These are phyloP conservation scores for Gisinianus flammeolus DNA, from an alignment of 2,888 invertebrate species.

Conservation along the genomic window DNA sequence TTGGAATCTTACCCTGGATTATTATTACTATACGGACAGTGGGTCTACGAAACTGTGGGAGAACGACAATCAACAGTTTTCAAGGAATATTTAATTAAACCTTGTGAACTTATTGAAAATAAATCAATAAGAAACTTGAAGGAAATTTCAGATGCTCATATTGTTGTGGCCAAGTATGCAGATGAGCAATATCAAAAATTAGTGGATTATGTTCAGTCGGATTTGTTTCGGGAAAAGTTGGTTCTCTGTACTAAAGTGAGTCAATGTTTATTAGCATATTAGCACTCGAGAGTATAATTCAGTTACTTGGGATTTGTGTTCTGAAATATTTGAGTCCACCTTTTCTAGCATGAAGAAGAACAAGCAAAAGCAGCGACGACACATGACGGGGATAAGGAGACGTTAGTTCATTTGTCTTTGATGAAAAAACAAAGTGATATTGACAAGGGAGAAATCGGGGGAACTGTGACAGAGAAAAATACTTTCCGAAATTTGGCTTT, in stretches of 20 bases:
- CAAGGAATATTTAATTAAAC: slow-evolving; percentile 65
- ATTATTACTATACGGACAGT: slow-evolving; percentile 76
- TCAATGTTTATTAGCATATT: no score
- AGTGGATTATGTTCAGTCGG: slow-evolving; percentile 73
- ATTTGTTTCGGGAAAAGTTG: slow-evolving; percentile 70
- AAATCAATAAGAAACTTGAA: slow-evolving; percentile 12
- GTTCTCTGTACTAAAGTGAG: neutral
- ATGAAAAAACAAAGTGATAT: slow-evolving; percentile 70
- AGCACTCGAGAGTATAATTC: no score
- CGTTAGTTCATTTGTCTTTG: no score
- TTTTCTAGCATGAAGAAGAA: neutral
- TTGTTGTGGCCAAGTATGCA: slow-evolving; percentile 67
- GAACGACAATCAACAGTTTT: slow-evolving; percentile 70
- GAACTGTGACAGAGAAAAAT: slow-evolving; percentile 69
- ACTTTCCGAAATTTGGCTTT: slow-evolving; percentile 75
- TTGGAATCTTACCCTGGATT: slow-evolving; percentile 63
- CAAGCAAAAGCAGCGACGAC: neutral
- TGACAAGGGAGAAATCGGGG: slow-evolving; percentile 74
- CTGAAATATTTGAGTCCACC: no score
- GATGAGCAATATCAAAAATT: slow-evolving; percentile 85
- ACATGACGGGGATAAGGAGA: no score
- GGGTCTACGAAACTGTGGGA: slow-evolving; percentile 80
- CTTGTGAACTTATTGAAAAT: slow-evolving; percentile 47
- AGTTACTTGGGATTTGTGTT: neutral
- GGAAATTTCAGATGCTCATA: slow-evolving; percentile 51